phyloP scores from a whole-genome alignment of 2,797 vertebrate genomes.

The Pangasius mekongensis region DNA sequence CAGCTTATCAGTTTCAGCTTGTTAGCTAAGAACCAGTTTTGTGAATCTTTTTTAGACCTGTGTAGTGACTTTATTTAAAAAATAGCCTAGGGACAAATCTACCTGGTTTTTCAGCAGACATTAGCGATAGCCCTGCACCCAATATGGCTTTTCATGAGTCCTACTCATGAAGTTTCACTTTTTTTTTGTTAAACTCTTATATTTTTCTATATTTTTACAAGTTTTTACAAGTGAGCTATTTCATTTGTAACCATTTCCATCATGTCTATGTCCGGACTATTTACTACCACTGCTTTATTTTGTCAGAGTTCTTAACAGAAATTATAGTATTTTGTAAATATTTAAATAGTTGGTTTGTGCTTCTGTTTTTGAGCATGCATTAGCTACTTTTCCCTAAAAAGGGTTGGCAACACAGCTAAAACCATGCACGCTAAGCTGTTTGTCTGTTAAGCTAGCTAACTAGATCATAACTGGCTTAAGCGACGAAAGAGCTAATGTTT shows the following conservation, averaged over 20 bases:
- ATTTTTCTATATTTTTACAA: neutral
- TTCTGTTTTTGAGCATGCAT: neutral
- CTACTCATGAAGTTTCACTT: neutral
- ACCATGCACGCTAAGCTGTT: neutral
- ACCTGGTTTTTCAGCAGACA: neutral
- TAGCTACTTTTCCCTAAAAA: neutral
- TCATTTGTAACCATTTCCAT: neutral
- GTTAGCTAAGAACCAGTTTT: neutral
- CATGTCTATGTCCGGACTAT: neutral
- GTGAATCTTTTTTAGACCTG: neutral
- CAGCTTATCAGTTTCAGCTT: neutral
- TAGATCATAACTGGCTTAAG: neutral
- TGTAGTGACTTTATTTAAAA: neutral
- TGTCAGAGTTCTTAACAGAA: neutral
- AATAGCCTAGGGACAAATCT: neutral
- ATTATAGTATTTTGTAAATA: neutral
- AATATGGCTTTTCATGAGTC: neutral
- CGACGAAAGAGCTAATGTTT: neutral
- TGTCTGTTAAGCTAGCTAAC: neutral
- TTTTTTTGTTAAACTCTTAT: neutral
- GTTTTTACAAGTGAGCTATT: neutral
- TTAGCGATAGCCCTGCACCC: neutral
- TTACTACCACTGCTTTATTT: neutral
- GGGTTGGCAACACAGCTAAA: neutral
- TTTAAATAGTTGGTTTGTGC: neutral